Conservation (phyloP, 2,888 invertebrate genomes). For the Caenorhabditis japonica region DNA sequence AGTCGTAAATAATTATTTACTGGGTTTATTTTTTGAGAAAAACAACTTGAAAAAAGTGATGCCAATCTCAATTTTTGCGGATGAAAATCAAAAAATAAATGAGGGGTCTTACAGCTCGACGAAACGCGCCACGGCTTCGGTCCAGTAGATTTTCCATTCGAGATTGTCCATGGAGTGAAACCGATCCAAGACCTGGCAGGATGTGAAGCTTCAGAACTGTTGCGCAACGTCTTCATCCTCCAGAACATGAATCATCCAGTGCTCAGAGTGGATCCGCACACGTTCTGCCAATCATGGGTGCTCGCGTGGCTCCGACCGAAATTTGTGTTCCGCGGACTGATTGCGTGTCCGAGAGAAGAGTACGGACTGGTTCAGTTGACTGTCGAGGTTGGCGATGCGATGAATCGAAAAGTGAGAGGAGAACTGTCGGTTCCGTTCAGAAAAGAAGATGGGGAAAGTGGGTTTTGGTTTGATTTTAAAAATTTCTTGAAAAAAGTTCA, state of each 20-base stretch:
- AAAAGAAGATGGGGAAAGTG: background rate
- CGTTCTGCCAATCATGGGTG: constrained; percentile 22
- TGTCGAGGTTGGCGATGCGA: background rate
- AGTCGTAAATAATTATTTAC: no score
- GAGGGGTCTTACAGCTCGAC: constrained; percentile 18
- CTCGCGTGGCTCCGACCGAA: constrained; percentile 15
- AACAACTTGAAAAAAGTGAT: no score
- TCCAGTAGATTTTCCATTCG: constrained; percentile 15
- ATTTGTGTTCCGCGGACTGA: constrained; percentile 22
- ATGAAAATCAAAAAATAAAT: background rate
- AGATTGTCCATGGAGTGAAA: constrained; percentile 2
- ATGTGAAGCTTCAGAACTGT: constrained; percentile 1
- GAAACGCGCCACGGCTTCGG: constrained; percentile 26
- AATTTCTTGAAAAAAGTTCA: no score
- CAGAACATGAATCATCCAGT: constrained; percentile 29
- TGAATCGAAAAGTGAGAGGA: background rate
- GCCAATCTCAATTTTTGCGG: no score
- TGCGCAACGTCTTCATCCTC: constrained; percentile 17
- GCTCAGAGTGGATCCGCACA: constrained; percentile 10
- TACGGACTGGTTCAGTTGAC: constrained; percentile 15
- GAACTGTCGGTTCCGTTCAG: constrained; percentile 9
- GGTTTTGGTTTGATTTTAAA: no score
- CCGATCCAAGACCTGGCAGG: constrained; percentile 3
- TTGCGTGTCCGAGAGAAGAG: constrained; percentile 24
- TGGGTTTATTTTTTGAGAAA: background rate